A percentile compares a stretch with the other conserved stretches of the same genome.
These are phyloP conservation scores for Macrocentrus cingulum DNA, from an alignment of 1,140 invertebrate genomes.

Conservation along the genomic window DNA sequence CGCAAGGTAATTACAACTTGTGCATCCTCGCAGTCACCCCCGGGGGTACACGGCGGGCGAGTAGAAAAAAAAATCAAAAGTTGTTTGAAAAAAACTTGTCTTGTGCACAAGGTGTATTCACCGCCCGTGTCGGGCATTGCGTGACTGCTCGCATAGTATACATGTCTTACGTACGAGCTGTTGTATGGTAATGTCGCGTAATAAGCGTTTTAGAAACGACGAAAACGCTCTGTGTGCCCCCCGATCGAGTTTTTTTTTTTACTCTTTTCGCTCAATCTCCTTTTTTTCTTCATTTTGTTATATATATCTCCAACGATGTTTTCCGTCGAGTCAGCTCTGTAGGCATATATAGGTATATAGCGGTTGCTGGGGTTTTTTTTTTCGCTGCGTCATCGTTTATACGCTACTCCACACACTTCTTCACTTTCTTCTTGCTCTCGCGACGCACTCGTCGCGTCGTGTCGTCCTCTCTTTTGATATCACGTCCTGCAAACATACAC, in stretches of 20 bases:
- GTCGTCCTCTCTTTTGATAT: not conserved
- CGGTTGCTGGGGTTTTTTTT: conserved; percentile 2
- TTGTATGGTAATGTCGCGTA: conserved; percentile 48
- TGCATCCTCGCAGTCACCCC: not conserved
- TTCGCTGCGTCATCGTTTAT: conserved; percentile 36
- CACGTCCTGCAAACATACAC: too few relatives aligned
- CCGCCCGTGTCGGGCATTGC: conserved; percentile 27
- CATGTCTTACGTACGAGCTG: conserved; percentile 39
- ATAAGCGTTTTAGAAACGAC: conserved; percentile 52
- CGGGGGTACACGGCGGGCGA: not conserved
- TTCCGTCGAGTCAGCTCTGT: conserved; percentile 12
- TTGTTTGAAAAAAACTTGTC: conserved; percentile 29
- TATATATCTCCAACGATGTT: not conserved
- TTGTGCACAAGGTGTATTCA: conserved; percentile 23
- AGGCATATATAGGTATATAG: not conserved
- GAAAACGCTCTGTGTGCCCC: conserved; percentile 35
- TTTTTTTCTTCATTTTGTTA: conserved; percentile 5
- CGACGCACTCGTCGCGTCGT: not conserved
- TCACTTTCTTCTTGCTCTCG: not conserved
- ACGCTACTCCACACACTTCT: not conserved
- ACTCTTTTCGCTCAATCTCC: not conserved
- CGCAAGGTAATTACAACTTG: conserved; percentile 1
- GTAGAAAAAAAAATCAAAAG: not conserved
- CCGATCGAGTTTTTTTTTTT: conserved; percentile 3
- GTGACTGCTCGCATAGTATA: conserved; percentile 38